phyloP scores from a whole-genome alignment of 2,888 invertebrate species.

The Oligia latruncula region DNA sequence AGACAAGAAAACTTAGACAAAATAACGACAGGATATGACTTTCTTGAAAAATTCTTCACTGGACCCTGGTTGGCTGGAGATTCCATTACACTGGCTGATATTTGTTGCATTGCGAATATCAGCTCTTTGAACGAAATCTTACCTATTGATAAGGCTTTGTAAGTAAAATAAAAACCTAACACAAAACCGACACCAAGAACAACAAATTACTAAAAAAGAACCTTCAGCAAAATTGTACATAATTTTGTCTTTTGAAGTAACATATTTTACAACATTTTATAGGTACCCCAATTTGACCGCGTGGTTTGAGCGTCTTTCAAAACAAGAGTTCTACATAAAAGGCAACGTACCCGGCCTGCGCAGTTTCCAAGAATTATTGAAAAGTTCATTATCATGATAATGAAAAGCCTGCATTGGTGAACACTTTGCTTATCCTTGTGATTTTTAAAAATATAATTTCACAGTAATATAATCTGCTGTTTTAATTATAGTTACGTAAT shows the following conservation, averaged over 20 bases:
- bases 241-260: not conserved
- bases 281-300: constrained; percentile 76
- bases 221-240: not conserved
- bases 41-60: constrained; percentile 88
- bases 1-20: constrained; percentile 71
- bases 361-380: constrained; percentile 57
- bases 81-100: constrained; percentile 91
- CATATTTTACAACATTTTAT: constrained; percentile 52
- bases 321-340: constrained; percentile 76
- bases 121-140: constrained; percentile 81
- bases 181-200: not conserved
- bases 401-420: not conserved
- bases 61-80: constrained; percentile 90
- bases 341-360: constrained; percentile 68
- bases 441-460: not conserved
- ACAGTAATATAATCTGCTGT: not conserved
- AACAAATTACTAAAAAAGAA: not conserved
- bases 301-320: constrained; percentile 75
- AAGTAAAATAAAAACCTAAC: constrained; percentile 58
- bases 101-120: constrained; percentile 88
- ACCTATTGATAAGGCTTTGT: constrained; percentile 75
- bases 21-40: constrained; percentile 71
- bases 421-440: not conserved
- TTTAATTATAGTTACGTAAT: not conserved
- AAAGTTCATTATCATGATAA: constrained; percentile 30